A percentile compares a stretch with the other conserved stretches of the same genome.
Conservation (phyloP, 2,113 vertebrate species). For the Petrocephalus zakoni region DNA sequence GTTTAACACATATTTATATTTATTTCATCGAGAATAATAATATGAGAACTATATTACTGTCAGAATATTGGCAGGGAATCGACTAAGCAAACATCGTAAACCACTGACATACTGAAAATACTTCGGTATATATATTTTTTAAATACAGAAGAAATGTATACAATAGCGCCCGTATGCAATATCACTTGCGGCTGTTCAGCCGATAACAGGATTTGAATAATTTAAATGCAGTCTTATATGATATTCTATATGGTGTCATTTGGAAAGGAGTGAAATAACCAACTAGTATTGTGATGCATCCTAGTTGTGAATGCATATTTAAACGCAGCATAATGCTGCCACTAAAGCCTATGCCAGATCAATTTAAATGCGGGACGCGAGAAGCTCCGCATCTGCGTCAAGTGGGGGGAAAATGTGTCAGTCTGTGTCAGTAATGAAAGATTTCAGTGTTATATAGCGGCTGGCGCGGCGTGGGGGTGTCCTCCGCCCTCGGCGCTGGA, state of each 20-base stretch:
- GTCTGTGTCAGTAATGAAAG: background rate
- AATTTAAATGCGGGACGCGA: background rate
- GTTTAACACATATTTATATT: background rate
- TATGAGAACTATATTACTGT: background rate
- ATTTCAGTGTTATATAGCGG: background rate
- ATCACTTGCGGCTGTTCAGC: background rate
- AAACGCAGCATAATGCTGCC: background rate
- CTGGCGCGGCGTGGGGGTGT: background rate
- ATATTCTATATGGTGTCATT: background rate
- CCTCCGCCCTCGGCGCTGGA: background rate
- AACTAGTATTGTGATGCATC: background rate
- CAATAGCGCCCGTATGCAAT: background rate
- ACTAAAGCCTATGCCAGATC: background rate
- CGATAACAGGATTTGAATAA: background rate
- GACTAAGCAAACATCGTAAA: background rate
- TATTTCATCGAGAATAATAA: background rate
- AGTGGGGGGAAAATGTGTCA: background rate
- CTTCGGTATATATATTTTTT: background rate
- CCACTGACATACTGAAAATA: background rate
- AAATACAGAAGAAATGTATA: background rate
- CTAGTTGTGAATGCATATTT: background rate
- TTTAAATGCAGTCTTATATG: background rate
- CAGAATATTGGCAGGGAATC: background rate
- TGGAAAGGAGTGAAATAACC: background rate
- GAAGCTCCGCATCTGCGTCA: background rate